Base-by-base conservation (phyloP, 2,113 vertebrate genomes). In the Ctenomys sociabilis region DNA sequence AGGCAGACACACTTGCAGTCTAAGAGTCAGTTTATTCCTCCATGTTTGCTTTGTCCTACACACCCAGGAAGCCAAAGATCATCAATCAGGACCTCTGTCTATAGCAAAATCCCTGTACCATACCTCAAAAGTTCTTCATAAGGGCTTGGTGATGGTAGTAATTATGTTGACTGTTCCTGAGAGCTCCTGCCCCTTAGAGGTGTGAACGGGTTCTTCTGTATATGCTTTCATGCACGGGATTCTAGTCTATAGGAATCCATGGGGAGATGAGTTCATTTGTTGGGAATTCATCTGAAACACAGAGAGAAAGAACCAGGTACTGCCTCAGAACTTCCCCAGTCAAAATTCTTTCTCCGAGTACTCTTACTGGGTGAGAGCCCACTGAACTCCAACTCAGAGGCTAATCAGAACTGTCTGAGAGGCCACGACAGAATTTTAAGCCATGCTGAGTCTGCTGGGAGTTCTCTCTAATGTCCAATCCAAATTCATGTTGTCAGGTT, bases 361-460 rank as follows among this genome's bases (percentile, higher is more conserved):
- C n/a, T 54, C 3, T 0, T n/a, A n/a, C n/a, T n/a, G n/a, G 14
- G 59, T 1, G 0, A 63, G 21, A 52, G 6, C 59, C 73, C 5
- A 1, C 37, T 26, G 30, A 24, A 8, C 28, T 16, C 22, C n/a
- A 73, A 16, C 59, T 14, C 26, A 2, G 57, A 84, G 73, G 37
- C 59, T 35, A 35, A 19, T 52, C n/a, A 24, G 59, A 57, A 45
- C 35, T 75, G 21, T 37, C 28, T 54, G 77, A 35, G 63, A 2
- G 16, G n/a, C 70, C 43, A 64, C 61, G 11, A 2, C 5, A 26
- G 61, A 82, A 54, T 78, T 11, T 64, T 75, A 40, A 57, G 52
- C 45, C 43, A 26, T 10, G 22, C 54, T 68, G 3, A n/a, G 28
- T 35, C 5, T 3, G 24, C 12, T 9, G 22, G 82, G 59, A 68